Conservation (phyloP, 1,140 invertebrate genomes). For the Delia radicum region DNA sequence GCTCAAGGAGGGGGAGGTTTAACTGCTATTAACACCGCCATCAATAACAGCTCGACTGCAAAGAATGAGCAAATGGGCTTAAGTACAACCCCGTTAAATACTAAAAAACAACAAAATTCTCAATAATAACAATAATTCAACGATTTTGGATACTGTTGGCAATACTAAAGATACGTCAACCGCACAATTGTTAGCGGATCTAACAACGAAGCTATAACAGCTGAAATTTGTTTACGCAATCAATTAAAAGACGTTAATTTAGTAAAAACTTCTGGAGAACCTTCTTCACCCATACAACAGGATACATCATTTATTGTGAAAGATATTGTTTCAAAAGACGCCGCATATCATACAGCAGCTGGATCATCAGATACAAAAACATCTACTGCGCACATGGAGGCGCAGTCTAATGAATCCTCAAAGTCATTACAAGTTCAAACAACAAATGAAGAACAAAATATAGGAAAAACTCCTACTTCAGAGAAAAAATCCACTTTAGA, state of each 20-base stretch:
- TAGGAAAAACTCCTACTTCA: not conserved
- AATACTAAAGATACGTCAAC: conserved; percentile 38
- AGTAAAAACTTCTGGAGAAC: not conserved
- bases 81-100: conserved; percentile 34
- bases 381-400: conserved; percentile 24
- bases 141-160: not conserved
- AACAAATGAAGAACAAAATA: not conserved
- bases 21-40: not conserved
- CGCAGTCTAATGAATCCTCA: conserved; percentile 13
- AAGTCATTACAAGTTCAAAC: not conserved
- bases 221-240: conserved; percentile 49
- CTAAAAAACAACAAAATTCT: conserved; percentile 7
- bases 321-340: conserved; percentile 13
- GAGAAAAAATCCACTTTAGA: not conserved
- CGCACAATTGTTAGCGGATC: conserved; percentile 43
- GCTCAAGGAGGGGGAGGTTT: not conserved
- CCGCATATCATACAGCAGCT: not conserved
- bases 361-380: not conserved
- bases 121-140: conserved; percentile 9
- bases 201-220: conserved; percentile 45
- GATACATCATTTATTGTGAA: not conserved
- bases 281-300: not conserved
- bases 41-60: not conserved
- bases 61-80: conserved; percentile 47
- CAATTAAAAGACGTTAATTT: conserved; percentile 43